A percentile compares a stretch with the other conserved stretches of the same genome.
Evolutionary conservation across 2,888 invertebrate species (phyloP).

Genomic region (Dasysyrphus albostriatus): DNA sequence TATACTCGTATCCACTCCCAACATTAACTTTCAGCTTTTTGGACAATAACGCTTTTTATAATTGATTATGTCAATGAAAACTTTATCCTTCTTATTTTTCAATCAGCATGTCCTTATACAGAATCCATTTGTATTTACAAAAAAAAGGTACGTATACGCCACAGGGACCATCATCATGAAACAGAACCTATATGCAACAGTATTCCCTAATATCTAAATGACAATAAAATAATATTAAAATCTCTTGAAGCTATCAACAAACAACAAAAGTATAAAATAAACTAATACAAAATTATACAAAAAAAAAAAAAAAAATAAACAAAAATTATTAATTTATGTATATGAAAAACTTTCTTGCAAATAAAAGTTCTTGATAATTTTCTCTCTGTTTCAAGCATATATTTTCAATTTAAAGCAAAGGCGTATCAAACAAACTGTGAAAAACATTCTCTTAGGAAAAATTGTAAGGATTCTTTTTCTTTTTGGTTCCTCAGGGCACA

Average conservation of each 20-base stretch:
- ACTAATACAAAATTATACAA: neutral
- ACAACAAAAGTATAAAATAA: neutral
- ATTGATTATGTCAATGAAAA: no score
- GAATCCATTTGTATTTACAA: no score
- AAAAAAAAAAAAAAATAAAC: neutral
- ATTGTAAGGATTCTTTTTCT: slow-evolving; percentile 18
- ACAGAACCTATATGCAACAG: neutral
- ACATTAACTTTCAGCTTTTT: no score
- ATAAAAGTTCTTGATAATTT: neutral
- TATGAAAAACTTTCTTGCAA: neutral
- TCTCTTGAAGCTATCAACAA: neutral
- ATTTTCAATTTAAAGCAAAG: slow-evolving; percentile 27
- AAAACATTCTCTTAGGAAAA: slow-evolving; percentile 21
- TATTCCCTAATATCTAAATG: neutral
- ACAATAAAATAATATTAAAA: neutral
- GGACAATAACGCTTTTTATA: no score
- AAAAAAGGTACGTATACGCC: no score
- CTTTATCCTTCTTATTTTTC: no score
- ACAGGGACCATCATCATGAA: neutral
- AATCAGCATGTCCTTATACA: no score
- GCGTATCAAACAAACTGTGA: slow-evolving; percentile 35
- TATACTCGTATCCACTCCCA: no score
- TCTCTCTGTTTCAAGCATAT: neutral
- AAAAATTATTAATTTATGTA: neutral
- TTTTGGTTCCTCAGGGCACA: slow-evolving; percentile 13